Percentiles rank a stretch among this genome's conserved stretches.
phyloP scores from a whole-genome alignment of 1,140 invertebrate genomes.

The Protaetia brevitarsis region DNA sequence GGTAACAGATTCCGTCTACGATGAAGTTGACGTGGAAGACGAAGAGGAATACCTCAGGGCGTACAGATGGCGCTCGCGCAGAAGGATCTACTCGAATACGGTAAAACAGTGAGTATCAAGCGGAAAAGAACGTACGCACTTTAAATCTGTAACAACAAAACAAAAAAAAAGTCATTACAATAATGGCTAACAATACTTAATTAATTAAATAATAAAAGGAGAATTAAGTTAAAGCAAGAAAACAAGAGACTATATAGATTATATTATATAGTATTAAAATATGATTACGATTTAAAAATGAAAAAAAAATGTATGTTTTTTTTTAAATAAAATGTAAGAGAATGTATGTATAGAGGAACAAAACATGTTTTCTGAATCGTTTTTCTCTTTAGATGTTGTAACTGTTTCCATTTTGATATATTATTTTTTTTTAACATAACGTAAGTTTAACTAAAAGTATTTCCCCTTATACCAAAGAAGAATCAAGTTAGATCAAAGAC shows the following conservation, averaged over 20 bases:
- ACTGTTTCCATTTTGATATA: not conserved
- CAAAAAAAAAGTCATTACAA: too few relatives aligned
- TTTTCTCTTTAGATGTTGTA: not conserved
- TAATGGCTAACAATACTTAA: conserved; percentile 1
- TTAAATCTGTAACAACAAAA: too few relatives aligned
- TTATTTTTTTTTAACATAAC: not conserved
- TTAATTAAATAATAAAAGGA: not conserved
- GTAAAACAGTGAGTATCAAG: conserved; percentile 22
- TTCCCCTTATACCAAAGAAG: too few relatives aligned
- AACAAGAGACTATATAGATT: not conserved
- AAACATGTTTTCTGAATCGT: not conserved
- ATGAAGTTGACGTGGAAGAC: conserved; percentile 40
- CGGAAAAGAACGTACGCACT: conserved; percentile 13
- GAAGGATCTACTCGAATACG: conserved; percentile 46
- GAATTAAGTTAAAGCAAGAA: not conserved
- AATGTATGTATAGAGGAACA: not conserved
- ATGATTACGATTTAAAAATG: too few relatives aligned
- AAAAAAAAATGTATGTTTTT: conserved; percentile 9
- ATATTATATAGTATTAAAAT: conserved; percentile 16
- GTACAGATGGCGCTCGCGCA: conserved; percentile 48
- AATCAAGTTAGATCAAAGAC: too few relatives aligned
- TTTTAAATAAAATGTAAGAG: not conserved
- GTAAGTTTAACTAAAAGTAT: too few relatives aligned
- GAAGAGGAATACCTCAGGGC: conserved; percentile 43
- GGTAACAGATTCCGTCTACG: conserved; percentile 35